phyloP scores from a whole-genome alignment of 2,797 vertebrate genomes.

The Poecilia picta region DNA sequence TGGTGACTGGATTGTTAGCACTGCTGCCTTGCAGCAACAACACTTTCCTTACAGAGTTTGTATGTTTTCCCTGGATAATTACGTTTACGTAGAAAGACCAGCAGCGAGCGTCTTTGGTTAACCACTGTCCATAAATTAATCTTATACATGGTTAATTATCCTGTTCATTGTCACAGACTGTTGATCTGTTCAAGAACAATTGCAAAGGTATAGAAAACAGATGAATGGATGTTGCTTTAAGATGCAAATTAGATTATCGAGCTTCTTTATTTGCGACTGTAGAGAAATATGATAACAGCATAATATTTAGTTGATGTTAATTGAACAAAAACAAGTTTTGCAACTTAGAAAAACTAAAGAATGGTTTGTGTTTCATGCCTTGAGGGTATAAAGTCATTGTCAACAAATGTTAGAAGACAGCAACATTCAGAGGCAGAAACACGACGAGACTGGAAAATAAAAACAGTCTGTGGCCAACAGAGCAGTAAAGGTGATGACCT shows the following conservation, averaged over 20 bases:
- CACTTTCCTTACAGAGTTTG: not conserved
- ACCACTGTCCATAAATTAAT: not conserved
- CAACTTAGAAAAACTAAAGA: not conserved
- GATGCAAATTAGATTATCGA: not conserved
- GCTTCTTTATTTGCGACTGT: not conserved
- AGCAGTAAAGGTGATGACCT: not conserved
- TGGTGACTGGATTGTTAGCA: not conserved
- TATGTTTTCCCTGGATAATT: not conserved
- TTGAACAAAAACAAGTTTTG: not conserved
- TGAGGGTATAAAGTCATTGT: not conserved
- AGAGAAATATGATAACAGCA: not conserved
- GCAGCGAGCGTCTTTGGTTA: not conserved
- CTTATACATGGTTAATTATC: not conserved
- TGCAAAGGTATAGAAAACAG: not conserved
- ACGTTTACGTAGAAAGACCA: not conserved
- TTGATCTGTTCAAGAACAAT: not conserved
- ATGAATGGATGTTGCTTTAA: not conserved
- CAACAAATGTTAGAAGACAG: not conserved
- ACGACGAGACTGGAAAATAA: not conserved
- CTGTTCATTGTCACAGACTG: not conserved
- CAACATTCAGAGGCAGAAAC: not conserved
- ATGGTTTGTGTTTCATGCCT: not conserved
- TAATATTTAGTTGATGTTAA: not conserved
- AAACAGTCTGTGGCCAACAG: not conserved
- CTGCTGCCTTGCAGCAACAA: not conserved